Evolutionary conservation across 2,113 vertebrate species (phyloP), one percentile per base, ranked within the genome.

Genomic region (Anser cygnoides): DNA sequence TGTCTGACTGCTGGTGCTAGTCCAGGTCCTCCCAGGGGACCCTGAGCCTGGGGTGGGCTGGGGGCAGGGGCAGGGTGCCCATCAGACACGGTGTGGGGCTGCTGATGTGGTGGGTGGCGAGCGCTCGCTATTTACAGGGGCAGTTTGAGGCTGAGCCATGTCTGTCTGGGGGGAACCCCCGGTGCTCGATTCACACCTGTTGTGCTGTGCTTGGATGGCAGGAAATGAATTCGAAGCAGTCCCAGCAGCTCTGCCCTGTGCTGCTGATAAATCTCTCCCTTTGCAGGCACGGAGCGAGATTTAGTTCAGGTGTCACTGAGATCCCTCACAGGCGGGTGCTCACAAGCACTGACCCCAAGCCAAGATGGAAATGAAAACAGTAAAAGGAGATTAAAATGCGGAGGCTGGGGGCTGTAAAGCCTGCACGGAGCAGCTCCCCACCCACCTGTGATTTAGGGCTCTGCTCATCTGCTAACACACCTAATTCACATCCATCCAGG

Each of bases 361-460:
- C 92, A 91, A 95, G 17, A 35, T 5, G 22, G 52, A 87, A 79
- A 89, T 92, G 79, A 84, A 84, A 88, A 55, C 66, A 73, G 66
- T 57, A 63, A 85, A 92, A 89, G 35, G 54, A 55, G 44, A 82
- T 35, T 87, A 85, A 76, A 92, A 94, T 18, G 13, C 62, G 75
- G 70, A 88, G 33, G 61, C 35, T 72, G 35, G 3, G 55, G 21
- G 8, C 43, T 52, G 63, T 35, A 81, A 90, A 96, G 22, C 49
- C 46, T 4, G 1, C 5, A 5, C 7, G 49, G 39, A 92, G 28
- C n/a, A 86, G 20, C 59, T n/a, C 67, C 41, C 63, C 1, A 1
- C n/a, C 78, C 9, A 23, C 23, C 10, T 73, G 54, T 28, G 33
- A 31, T 93, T 92, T 81, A 73, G 55, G 55, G 89, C 35, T 89